Conservation (phyloP, 2,113 vertebrate species). For the Rhombomys opimus region DNA sequence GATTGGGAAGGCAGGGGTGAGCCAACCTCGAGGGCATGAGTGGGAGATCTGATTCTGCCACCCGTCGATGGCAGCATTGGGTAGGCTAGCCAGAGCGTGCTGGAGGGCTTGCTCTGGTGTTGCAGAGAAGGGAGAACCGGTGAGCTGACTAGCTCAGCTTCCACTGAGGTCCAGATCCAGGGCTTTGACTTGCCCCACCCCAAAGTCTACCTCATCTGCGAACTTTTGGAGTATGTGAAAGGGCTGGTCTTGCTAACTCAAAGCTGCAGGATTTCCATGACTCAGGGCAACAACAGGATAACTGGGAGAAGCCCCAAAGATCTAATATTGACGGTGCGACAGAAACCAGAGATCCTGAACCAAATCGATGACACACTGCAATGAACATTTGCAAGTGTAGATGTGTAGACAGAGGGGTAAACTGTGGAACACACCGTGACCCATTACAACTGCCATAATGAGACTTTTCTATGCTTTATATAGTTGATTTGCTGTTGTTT, state of each 20-base stretch:
- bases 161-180: neutral
- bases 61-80: neutral
- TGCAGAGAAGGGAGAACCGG: neutral
- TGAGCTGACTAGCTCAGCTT: neutral
- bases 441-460: neutral
- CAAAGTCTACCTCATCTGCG: neutral
- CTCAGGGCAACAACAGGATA: neutral
- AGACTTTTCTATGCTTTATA: neutral
- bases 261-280: neutral
- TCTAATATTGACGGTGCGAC: neutral
- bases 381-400: neutral
- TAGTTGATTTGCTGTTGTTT: neutral
- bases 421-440: neutral
- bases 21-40: neutral
- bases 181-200: neutral
- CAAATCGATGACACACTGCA: neutral
- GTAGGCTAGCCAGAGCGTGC: neutral
- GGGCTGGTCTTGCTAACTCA: neutral
- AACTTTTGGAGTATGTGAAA: neutral
- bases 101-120: neutral
- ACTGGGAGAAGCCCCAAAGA: neutral
- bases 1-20: neutral
- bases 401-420: neutral
- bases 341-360: neutral
- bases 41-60: neutral